Evolutionary conservation across 1,140 invertebrate genomes (phyloP), one percentile per base, ranked within the genome.

Genomic region (Neoseiulus cucumeris): DNA sequence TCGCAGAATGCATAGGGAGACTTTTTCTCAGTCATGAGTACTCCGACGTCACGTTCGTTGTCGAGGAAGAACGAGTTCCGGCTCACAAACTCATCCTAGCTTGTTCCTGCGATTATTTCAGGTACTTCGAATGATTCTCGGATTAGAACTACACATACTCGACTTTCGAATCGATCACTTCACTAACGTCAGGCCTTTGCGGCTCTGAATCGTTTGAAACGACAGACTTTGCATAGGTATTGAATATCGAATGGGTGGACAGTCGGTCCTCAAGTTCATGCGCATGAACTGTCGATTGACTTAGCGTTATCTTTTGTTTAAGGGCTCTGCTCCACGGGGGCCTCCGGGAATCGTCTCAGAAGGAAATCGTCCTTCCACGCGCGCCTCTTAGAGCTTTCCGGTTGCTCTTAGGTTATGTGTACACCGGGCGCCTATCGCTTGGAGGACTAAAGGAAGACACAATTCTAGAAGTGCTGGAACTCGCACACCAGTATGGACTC

Each of bases 401-500:
- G 76, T 82, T 83, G 59, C 78, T 98, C 0, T 77, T 98, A 0
- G 85, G 88, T 72, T 98, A 98, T 77, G 91, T 98, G 59, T 98
- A 98, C 74, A 92, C 89, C 66, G 88, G 89, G 42, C 84, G 84
- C 69, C 85, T 97, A 80, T 85, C 85, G 59, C 77, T 97, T 30
- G 82, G 83, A 17, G 82, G 85, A 69, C 78, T 92, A 68, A 86
- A 86, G 72, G 88, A 92, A 74, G 89, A 92, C 69, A 81, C 85
- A 42, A 81, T 93, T 42, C 77, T 93, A 65, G 90, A 94, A 73
- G 86, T 89, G 47, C 76, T 94, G 64, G 87, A 82, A 30, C 79
- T 98, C 72, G 87, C 90, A 28, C 90, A 98, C 80, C 86, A 93
- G 71, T 98, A 94, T 79, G 91, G 91, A 41, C 95, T 97, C 79